Percentiles rank a stretch among this genome's conserved stretches.
These are phyloP conservation scores for Drosophila fulvimacula DNA, from an alignment of 2,888 invertebrate species.

Conservation along the genomic window DNA sequence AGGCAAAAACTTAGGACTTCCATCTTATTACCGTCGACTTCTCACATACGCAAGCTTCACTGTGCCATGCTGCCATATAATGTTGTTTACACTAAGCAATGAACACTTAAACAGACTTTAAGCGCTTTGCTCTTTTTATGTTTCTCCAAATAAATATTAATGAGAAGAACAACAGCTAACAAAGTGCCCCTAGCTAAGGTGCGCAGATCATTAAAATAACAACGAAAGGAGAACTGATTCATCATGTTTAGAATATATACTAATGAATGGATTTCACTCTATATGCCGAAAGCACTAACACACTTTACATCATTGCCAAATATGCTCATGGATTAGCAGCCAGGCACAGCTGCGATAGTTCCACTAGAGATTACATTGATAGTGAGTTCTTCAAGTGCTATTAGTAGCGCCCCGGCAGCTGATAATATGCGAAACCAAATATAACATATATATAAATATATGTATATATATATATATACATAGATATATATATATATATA, in stretches of 20 bases:
- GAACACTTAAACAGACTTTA: constrained; percentile 74
- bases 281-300: neutral
- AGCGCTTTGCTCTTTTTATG: constrained; percentile 68
- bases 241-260: constrained; percentile 45
- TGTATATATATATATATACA: neutral
- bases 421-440: constrained; percentile 43
- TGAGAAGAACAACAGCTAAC: constrained; percentile 36
- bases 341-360: constrained; percentile 7
- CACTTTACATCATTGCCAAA: constrained; percentile 59
- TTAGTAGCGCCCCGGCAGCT: constrained; percentile 75
- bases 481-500: neutral
- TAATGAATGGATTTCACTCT: constrained; percentile 25
- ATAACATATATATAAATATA: neutral
- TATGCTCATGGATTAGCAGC: constrained; percentile 3
- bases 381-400: constrained; percentile 59
- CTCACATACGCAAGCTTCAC: constrained; percentile 5
- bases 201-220: constrained; percentile 12
- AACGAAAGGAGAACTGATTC: constrained; percentile 45
- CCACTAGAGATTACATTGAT: constrained; percentile 39
- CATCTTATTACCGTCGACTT: neutral
- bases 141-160: constrained; percentile 71
- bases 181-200: constrained; percentile 58
- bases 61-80: constrained; percentile 16
- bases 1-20: too few relatives aligned
- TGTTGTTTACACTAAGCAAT: constrained; percentile 70